Evolutionary conservation across 2,113 vertebrate genomes (phyloP).

Genomic region (Tetraodon nigroviridis): DNA sequence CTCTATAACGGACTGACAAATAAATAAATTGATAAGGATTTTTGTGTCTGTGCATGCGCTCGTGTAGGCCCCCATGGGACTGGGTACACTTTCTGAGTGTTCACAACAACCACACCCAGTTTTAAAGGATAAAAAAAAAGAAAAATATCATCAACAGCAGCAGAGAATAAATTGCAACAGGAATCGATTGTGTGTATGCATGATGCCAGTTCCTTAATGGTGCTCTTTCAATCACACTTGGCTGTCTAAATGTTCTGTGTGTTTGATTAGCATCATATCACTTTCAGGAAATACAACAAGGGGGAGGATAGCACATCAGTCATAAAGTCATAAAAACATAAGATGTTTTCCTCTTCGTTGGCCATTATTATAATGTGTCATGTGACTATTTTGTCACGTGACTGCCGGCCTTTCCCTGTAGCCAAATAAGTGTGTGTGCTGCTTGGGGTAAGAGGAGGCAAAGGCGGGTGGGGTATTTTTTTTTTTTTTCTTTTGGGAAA

Average conservation of each 20-base stretch:
- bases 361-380: slow-evolving; percentile 96
- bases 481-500: slow-evolving; percentile 2
- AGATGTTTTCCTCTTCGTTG: slow-evolving; percentile 79
- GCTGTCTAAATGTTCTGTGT: slow-evolving; percentile 94
- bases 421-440: slow-evolving; percentile 50
- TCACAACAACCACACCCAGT: slow-evolving; percentile 84
- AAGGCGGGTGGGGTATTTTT: slow-evolving; percentile 49
- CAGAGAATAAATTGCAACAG: slow-evolving; percentile 58
- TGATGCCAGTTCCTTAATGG: slow-evolving; percentile 82
- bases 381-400: slow-evolving; percentile 67
- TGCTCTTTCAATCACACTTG: slow-evolving; percentile 92
- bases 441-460: background rate
- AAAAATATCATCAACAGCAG: slow-evolving; percentile 46
- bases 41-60: slow-evolving; percentile 15
- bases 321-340: slow-evolving; percentile 81
- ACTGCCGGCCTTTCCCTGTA: slow-evolving; percentile 80
- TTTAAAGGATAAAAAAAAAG: slow-evolving; percentile 62
- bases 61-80: slow-evolving; percentile 39
- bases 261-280: slow-evolving; percentile 94
- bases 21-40: slow-evolving; percentile 45
- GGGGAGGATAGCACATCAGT: slow-evolving; percentile 68
- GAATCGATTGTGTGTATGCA: slow-evolving; percentile 32
- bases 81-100: slow-evolving; percentile 34
- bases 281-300: slow-evolving; percentile 77
- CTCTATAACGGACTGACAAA: slow-evolving; percentile 47